Conservation (phyloP, 2,797 vertebrate species). For the Mus spretus region DNA sequence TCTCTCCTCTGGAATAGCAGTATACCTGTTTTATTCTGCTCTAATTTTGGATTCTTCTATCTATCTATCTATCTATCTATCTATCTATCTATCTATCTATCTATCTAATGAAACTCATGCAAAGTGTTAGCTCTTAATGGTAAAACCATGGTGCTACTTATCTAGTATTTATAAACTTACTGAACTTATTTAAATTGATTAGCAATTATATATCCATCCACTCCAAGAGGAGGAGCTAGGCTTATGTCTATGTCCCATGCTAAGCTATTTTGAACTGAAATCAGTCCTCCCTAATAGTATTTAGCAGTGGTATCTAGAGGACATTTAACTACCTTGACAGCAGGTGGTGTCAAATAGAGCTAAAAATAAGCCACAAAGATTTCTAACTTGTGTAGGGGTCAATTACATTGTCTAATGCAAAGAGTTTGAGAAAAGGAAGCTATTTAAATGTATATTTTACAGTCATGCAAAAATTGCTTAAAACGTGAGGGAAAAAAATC, state of each 20-base stretch:
- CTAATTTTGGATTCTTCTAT: not conserved
- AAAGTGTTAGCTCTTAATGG: not conserved
- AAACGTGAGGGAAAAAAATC: slow-evolving; percentile 16
- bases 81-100: too few species aligned
- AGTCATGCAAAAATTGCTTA: slow-evolving; percentile 34
- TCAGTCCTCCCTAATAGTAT: slow-evolving; percentile 7
- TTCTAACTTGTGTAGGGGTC: slow-evolving; percentile 59
- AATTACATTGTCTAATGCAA: slow-evolving; percentile 76
- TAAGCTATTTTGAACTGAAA: slow-evolving; percentile 46
- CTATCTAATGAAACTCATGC: not conserved
- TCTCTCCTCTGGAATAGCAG: not conserved
- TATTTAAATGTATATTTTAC: slow-evolving; percentile 62
- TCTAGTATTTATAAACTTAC: not conserved
- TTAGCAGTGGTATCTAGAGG: slow-evolving; percentile 58
- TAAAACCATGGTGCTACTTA: not conserved
- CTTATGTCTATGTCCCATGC: not conserved
- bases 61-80: not conserved
- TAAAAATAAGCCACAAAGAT: slow-evolving; percentile 72
- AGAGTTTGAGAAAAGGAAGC: slow-evolving; percentile 52
- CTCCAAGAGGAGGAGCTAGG: not conserved
- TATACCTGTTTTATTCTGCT: not conserved
- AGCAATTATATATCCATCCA: not conserved
- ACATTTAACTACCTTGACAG: slow-evolving; percentile 71
- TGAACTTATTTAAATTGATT: not conserved
- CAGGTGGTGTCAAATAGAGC: slow-evolving; percentile 74